Conservation (phyloP, 2,797 vertebrate genomes). For the Sebastes hubbsi region DNA sequence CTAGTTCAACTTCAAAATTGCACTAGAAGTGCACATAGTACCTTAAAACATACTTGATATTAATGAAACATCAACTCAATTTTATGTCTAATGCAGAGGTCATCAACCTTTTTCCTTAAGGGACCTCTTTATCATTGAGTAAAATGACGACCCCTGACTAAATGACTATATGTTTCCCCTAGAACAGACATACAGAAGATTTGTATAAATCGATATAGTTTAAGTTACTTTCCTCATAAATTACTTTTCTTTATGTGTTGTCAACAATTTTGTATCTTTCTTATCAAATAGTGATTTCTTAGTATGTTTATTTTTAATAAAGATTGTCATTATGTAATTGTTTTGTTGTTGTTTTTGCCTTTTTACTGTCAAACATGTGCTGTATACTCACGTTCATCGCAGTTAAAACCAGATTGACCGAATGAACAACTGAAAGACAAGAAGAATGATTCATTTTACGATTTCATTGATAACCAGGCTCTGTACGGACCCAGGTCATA, state of each 20-base stretch:
- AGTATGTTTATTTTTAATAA: background rate
- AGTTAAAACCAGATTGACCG: slow-evolving; percentile 70
- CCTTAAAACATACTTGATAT: background rate
- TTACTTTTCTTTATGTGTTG: background rate
- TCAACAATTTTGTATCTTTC: background rate
- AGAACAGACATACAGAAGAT: background rate
- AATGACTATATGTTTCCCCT: background rate
- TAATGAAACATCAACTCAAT: background rate
- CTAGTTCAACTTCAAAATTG: too few relatives aligned
- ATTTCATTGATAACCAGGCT: background rate
- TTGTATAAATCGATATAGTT: background rate
- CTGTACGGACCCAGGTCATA: background rate
- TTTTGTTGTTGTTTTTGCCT: background rate
- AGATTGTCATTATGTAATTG: background rate
- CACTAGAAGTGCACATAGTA: background rate
- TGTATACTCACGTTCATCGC: slow-evolving; percentile 73
- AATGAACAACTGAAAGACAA: slow-evolving; percentile 70
- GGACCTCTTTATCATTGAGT: too few relatives aligned
- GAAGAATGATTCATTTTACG: background rate
- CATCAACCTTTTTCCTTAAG: too few relatives aligned
- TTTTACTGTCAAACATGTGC: background rate
- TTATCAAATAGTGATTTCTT: background rate
- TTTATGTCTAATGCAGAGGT: too few relatives aligned
- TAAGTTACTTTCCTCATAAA: background rate
- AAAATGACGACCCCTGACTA: too few relatives aligned